These are phyloP conservation scores for Remorina albescens DNA, from an alignment of 2,797 vertebrate species.

Conservation along the genomic window DNA sequence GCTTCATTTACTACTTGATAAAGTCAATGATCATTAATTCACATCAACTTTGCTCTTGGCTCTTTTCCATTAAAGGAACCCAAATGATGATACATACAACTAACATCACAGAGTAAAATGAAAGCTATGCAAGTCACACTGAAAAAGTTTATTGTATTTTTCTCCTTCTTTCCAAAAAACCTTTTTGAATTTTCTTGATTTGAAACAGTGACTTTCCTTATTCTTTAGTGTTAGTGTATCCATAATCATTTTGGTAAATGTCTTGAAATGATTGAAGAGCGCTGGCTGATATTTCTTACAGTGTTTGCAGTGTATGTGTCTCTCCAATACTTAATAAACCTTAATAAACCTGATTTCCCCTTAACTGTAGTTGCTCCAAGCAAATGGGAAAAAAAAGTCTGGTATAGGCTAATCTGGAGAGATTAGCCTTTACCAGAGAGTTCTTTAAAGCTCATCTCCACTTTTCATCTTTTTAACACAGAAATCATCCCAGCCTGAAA, in stretches of 20 bases:
- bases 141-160: not conserved
- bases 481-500: constrained; percentile 28
- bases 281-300: not conserved
- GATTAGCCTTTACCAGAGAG: constrained; percentile 1
- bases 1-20: too few species aligned
- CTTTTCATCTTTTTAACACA: constrained; percentile 18
- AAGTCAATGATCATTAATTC: too few species aligned
- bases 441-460: not conserved
- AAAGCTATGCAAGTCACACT: not conserved
- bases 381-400: constrained; percentile 19
- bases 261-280: too few species aligned
- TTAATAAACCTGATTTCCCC: not conserved
- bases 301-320: not conserved
- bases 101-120: not conserved
- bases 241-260: too few species aligned
- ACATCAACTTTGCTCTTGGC: not conserved
- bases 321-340: not conserved
- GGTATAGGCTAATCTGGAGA: constrained; percentile 28
- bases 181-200: not conserved
- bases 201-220: not conserved
- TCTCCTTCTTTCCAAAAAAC: not conserved
- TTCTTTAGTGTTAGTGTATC: not conserved
- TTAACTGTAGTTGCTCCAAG: not conserved
- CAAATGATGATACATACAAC: too few species aligned
- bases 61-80: not conserved